phyloP scores from a whole-genome alignment of 2,888 invertebrate species.

The Neoascia interrupta region DNA sequence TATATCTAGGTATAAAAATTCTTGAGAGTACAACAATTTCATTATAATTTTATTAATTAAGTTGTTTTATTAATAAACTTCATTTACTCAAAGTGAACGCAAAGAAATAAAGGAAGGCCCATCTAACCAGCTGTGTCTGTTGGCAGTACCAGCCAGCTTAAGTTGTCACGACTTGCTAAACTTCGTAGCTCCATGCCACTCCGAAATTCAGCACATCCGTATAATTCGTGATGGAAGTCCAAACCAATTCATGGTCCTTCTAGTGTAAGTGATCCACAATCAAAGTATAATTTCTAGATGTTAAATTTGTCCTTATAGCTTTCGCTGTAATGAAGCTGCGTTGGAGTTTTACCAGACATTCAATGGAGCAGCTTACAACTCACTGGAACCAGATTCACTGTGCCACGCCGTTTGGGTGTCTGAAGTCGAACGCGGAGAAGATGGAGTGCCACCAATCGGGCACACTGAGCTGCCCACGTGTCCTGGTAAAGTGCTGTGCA shows the following conservation, averaged over 20 bases:
- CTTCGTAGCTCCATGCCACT: slow-evolving; percentile 96
- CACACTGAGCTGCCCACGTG: slow-evolving; percentile 98
- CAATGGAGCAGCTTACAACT: slow-evolving; percentile 96
- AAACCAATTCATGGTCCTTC: slow-evolving; percentile 98
- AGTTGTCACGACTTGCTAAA: slow-evolving; percentile 95
- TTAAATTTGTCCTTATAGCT: slow-evolving; percentile 78
- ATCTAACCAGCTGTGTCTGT: slow-evolving; percentile 92
- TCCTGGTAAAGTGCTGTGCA: too few relatives aligned
- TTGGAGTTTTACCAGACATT: slow-evolving; percentile 95
- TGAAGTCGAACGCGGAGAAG: slow-evolving; percentile 91
- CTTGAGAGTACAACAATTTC: too few relatives aligned
- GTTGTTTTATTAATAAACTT: too few relatives aligned
- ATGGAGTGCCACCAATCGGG: slow-evolving; percentile 86
- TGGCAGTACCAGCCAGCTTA: slow-evolving; percentile 93
- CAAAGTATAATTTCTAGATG: neutral
- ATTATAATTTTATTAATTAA: too few relatives aligned
- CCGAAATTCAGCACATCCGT: slow-evolving; percentile 93
- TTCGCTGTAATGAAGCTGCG: slow-evolving; percentile 88
- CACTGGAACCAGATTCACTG: slow-evolving; percentile 92
- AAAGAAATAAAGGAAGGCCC: slow-evolving; percentile 85
- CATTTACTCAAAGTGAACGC: slow-evolving; percentile 83
- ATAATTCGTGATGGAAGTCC: slow-evolving; percentile 95
- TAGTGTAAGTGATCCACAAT: slow-evolving; percentile 76
- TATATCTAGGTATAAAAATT: neutral
- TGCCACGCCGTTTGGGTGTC: slow-evolving; percentile 98